Percentiles rank a stretch among this genome's conserved stretches.
Evolutionary conservation across 2,888 invertebrate genomes (phyloP).

Genomic region (Palloptera scutellata): DNA sequence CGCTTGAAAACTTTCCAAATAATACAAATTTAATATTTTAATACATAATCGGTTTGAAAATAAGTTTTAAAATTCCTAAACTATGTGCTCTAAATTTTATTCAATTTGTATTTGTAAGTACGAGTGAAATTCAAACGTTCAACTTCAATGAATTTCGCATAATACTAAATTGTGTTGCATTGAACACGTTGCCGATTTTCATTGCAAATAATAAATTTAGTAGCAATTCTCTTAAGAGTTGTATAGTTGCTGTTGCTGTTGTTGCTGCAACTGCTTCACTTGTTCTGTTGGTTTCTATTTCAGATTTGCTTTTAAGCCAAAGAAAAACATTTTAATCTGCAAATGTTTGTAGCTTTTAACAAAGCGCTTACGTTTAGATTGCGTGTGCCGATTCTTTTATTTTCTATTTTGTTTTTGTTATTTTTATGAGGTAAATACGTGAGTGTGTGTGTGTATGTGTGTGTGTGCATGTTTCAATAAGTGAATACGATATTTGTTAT

Average conservation of each 20-base stretch:
- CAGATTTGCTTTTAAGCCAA: neutral
- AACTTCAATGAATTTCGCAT: too few relatives aligned
- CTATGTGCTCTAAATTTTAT: too few relatives aligned
- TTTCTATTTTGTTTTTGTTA: too few relatives aligned
- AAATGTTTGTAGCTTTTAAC: too few relatives aligned
- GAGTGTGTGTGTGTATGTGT: neutral
- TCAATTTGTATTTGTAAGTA: too few relatives aligned
- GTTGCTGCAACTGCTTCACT: neutral
- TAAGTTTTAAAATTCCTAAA: too few relatives aligned
- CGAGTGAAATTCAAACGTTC: too few relatives aligned
- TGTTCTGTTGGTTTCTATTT: neutral
- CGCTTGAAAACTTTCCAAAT: too few relatives aligned
- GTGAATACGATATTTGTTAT: neutral
- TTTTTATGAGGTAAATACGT: neutral
- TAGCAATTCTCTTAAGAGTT: neutral
- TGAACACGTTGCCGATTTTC: neutral
- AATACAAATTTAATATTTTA: too few relatives aligned
- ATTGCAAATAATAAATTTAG: conserved; percentile 1
- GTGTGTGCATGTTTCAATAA: too few relatives aligned
- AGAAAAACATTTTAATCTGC: neutral
- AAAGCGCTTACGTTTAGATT: neutral
- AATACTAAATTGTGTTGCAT: neutral
- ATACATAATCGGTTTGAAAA: too few relatives aligned
- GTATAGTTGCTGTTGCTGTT: neutral
- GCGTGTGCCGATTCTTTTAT: neutral